phyloP scores from a whole-genome alignment of 2,113 vertebrate genomes.

The Nothocercus julius region DNA sequence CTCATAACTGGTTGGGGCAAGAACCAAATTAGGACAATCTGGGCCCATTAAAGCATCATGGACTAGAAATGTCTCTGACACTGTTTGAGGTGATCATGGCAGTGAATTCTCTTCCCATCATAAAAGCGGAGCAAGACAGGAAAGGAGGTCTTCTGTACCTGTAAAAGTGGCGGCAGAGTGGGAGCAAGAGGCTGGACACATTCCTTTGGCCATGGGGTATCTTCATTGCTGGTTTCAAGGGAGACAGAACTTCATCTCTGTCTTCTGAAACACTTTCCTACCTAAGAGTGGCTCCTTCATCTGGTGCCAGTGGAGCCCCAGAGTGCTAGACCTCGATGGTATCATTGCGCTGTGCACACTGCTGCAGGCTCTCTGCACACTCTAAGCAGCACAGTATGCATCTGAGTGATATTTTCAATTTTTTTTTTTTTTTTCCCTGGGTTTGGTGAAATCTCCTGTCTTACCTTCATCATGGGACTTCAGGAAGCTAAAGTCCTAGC shows the following conservation, averaged over 20 bases:
- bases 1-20: background rate
- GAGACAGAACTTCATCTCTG: background rate
- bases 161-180: background rate
- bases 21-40: background rate
- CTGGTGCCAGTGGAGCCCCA: background rate
- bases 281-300: background rate
- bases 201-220: background rate
- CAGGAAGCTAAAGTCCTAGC: background rate
- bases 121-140: background rate
- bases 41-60: background rate
- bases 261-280: background rate
- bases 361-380: background rate
- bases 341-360: background rate
- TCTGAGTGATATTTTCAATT: background rate
- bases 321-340: background rate
- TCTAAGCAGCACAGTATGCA: background rate
- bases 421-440: background rate
- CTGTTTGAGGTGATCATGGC: background rate
- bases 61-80: background rate
- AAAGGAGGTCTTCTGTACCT: background rate
- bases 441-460: background rate
- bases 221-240: background rate
- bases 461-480: background rate
- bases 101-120: background rate
- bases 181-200: background rate